Conservation (phyloP, 2,888 invertebrate genomes). For the Drosophila mayaguana region DNA sequence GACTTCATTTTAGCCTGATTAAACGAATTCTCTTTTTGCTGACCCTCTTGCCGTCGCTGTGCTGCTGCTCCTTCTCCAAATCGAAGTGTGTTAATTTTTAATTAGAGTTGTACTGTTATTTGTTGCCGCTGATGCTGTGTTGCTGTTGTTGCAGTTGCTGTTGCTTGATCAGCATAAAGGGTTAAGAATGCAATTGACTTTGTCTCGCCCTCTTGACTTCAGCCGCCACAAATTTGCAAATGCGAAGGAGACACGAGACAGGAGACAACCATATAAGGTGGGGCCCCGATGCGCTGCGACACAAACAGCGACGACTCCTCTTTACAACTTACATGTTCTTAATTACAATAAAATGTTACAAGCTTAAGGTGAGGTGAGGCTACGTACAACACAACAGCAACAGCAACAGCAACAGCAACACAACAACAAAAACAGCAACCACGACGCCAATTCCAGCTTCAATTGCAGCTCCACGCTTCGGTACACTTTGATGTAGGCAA, state of each 20-base stretch:
- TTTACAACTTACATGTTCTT: conserved; percentile 78
- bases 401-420: conserved; percentile 24
- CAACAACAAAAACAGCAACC: conserved; percentile 24
- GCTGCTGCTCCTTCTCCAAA: conserved; percentile 2
- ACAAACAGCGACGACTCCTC: conserved; percentile 64
- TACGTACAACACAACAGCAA: conserved; percentile 39
- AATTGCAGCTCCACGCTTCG: conserved; percentile 63
- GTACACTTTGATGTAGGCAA: conserved; percentile 69
- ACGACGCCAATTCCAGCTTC: conserved; percentile 63
- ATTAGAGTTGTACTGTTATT: conserved; percentile 79
- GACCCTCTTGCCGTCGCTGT: conserved; percentile 12
- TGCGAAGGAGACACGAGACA: conserved; percentile 57
- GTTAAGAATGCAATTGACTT: conserved; percentile 80
- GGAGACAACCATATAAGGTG: conserved; percentile 70
- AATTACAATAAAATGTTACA: conserved; percentile 76
- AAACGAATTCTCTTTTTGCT: conserved; percentile 54
- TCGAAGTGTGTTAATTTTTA: conserved; percentile 76
- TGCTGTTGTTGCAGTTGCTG: conserved; percentile 18
- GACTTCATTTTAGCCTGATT: conserved; percentile 78
- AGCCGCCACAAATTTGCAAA: conserved; percentile 75
- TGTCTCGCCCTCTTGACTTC: conserved; percentile 78
- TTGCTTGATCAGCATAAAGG: conserved; percentile 68
- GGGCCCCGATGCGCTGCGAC: conserved; percentile 46
- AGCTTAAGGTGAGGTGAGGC: conserved; percentile 75
- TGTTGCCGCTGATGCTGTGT: conserved; percentile 56